Conservation (phyloP, 2,888 invertebrate species). For the Adelognathus sp. region DNA sequence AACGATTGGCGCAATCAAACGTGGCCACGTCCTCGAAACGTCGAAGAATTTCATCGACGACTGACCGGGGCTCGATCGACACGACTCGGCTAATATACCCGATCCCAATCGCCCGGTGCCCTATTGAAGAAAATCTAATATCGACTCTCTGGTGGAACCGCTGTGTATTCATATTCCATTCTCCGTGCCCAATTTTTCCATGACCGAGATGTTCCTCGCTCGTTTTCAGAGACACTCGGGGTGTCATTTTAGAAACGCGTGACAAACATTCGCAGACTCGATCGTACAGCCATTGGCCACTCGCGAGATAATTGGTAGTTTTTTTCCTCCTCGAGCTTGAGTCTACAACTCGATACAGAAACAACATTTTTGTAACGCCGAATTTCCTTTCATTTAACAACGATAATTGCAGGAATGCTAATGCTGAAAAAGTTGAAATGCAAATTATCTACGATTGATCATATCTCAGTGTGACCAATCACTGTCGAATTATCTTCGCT, state of each 20-base stretch:
- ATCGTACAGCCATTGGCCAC: not conserved
- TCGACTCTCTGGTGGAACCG: conserved; percentile 23
- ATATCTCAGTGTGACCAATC: not conserved
- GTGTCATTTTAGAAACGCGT: conserved; percentile 9
- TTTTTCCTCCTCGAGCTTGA: not conserved
- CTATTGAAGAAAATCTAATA: conserved; percentile 26
- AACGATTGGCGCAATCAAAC: conserved; percentile 71
- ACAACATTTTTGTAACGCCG: not conserved
- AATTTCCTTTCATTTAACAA: too few species aligned
- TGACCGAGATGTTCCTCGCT: conserved; percentile 26
- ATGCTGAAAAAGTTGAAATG: not conserved
- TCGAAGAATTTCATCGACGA: conserved; percentile 70
- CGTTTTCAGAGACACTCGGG: not conserved
- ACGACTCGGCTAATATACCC: conserved; percentile 32
- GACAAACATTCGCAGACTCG: not conserved
- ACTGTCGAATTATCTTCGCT: not conserved
- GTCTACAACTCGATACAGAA: not conserved
- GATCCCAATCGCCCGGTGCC: conserved; percentile 45
- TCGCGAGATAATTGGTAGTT: not conserved
- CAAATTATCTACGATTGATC: conserved; percentile 14
- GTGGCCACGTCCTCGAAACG: conserved; percentile 78
- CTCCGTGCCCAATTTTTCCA: conserved; percentile 23
- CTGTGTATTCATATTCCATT: not conserved
- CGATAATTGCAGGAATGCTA: too few species aligned
- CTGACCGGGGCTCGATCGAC: conserved; percentile 52